Conservation (phyloP, 1,140 invertebrate species). For the Adelges cooleyi region DNA sequence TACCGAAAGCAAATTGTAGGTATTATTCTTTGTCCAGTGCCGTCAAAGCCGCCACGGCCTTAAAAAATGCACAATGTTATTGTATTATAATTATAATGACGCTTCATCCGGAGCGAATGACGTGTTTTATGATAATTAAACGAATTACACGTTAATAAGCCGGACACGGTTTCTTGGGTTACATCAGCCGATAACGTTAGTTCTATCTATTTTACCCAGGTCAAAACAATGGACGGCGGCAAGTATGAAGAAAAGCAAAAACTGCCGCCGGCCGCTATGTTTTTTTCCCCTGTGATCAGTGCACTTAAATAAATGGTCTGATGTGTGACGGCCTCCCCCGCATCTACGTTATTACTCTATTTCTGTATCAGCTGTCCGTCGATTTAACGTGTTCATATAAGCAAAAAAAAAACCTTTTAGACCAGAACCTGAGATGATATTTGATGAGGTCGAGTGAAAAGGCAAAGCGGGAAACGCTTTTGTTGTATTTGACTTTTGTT, state of each 20-base stretch:
- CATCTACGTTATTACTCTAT: too few species aligned
- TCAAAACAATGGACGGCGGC: not conserved
- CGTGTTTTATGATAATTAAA: constrained; percentile 26
- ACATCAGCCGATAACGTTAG: constrained; percentile 10
- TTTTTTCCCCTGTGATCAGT: too few species aligned
- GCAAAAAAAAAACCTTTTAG: too few species aligned
- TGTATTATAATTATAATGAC: constrained; percentile 1
- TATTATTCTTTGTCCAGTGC: not conserved
- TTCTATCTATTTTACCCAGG: not conserved
- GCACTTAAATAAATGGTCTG: too few species aligned
- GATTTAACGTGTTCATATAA: too few species aligned
- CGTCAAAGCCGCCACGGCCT: not conserved
- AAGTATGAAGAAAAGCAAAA: constrained; percentile 7
- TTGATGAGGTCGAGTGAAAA: too few species aligned
- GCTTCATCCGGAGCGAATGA: constrained; percentile 10
- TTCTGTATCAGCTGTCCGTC: too few species aligned
- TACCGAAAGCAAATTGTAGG: not conserved
- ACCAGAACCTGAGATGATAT: too few species aligned
- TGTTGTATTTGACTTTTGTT: too few species aligned
- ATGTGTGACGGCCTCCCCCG: too few species aligned
- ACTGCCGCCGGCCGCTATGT: not conserved
- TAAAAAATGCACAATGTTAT: not conserved
- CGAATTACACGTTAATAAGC: constrained; percentile 26
- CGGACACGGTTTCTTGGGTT: constrained; percentile 20
- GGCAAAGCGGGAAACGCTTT: too few species aligned